Percentiles rank a stretch among this genome's conserved stretches.
Evolutionary conservation across 2,888 invertebrate genomes (phyloP).

Genomic region (Machimus rusticus): DNA sequence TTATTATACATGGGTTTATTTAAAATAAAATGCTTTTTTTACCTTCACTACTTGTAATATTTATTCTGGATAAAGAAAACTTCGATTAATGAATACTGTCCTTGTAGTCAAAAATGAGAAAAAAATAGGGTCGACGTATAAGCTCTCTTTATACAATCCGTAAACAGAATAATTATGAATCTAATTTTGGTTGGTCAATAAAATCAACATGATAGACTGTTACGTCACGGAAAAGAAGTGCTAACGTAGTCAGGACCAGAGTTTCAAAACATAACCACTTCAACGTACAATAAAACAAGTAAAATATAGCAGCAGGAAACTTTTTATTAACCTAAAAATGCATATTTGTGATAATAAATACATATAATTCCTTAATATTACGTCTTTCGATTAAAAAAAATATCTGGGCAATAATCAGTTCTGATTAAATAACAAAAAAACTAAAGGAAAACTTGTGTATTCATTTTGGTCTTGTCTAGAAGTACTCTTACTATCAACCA

Average conservation of each 20-base stretch:
- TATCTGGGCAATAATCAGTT: slow-evolving; percentile 4
- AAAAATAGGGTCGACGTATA: too few species aligned
- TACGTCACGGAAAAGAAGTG: neutral
- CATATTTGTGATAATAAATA: slow-evolving; percentile 47
- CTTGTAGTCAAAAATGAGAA: too few species aligned
- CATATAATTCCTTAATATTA: slow-evolving; percentile 31
- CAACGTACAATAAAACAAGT: neutral
- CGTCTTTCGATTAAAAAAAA: neutral
- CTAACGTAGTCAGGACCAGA: neutral
- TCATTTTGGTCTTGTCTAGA: neutral
- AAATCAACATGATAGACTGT: neutral
- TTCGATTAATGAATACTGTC: too few species aligned
- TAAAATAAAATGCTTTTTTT: neutral
- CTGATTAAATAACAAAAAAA: slow-evolving; percentile 18
- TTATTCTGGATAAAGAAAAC: too few species aligned
- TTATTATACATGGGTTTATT: neutral
- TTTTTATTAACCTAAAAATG: slow-evolving; percentile 48
- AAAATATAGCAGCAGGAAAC: slow-evolving; percentile 43
- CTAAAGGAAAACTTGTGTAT: neutral
- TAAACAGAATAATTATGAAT: too few species aligned
- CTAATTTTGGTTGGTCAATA: too few species aligned
- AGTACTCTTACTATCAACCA: neutral
- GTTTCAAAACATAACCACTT: neutral
- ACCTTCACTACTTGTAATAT: neutral
- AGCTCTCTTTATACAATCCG: too few species aligned